phyloP scores from a whole-genome alignment of 2,888 invertebrate species.

The Melanostoma scalare region DNA sequence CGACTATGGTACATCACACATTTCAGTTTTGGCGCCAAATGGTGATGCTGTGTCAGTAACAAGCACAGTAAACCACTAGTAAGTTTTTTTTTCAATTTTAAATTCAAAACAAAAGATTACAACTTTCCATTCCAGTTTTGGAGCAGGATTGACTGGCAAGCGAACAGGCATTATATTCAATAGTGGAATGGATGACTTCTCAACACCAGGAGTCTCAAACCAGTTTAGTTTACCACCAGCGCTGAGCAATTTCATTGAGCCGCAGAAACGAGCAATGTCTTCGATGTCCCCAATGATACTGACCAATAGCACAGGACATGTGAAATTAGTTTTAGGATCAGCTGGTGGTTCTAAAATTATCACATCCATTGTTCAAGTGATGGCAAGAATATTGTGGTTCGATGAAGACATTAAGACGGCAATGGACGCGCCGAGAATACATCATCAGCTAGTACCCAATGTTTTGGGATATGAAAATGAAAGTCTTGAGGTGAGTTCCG shows the following conservation, averaged over 20 bases:
- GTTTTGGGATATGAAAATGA: conserved; percentile 86
- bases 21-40: conserved; percentile 91
- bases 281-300: conserved; percentile 95
- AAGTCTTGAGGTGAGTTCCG: conserved; percentile 79
- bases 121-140: conserved; percentile 85
- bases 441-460: conserved; percentile 93
- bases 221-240: conserved; percentile 89
- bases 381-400: conserved; percentile 85
- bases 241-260: conserved; percentile 90
- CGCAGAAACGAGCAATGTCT: conserved; percentile 93
- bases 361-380: conserved; percentile 88
- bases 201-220: conserved; percentile 88
- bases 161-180: conserved; percentile 95
- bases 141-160: conserved; percentile 89
- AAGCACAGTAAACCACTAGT: conserved; percentile 92
- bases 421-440: conserved; percentile 88
- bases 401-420: conserved; percentile 87
- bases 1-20: conserved; percentile 93
- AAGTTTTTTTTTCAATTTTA: conserved; percentile 76
- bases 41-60: conserved; percentile 97
- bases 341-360: conserved; percentile 96
- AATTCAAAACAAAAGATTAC: background rate
- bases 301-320: conserved; percentile 85
- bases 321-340: conserved; percentile 88
- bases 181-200: conserved; percentile 98